Evolutionary conservation across 1,140 invertebrate genomes (phyloP).

Genomic region (Temnothorax curvispinosus): DNA sequence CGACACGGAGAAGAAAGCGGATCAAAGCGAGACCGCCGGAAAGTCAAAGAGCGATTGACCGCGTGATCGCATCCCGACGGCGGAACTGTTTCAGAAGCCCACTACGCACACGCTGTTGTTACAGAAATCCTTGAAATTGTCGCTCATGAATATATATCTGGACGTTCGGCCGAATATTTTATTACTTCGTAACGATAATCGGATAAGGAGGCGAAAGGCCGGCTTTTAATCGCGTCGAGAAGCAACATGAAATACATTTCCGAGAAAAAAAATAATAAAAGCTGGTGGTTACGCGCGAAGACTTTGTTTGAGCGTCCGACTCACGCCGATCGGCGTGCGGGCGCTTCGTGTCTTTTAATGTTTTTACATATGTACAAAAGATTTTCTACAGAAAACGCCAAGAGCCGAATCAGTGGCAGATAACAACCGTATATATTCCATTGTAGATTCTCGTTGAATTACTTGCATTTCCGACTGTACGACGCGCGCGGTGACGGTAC

Average conservation of each 20-base stretch:
- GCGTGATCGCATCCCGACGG: constrained; percentile 61
- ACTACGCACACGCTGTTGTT: constrained; percentile 78
- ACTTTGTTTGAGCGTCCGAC: constrained; percentile 74
- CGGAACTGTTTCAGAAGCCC: constrained; percentile 74
- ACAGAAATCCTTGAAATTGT: constrained; percentile 72
- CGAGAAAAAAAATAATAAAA: constrained; percentile 16
- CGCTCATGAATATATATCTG: constrained; percentile 72
- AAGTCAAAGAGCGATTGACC: constrained; percentile 84
- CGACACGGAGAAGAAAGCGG: constrained; percentile 80
- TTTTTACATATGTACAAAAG: constrained; percentile 82
- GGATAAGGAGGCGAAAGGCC: constrained; percentile 70
- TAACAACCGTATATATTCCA: constrained; percentile 66
- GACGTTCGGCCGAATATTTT: constrained; percentile 72
- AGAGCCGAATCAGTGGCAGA: constrained; percentile 51
- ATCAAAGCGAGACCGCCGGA: constrained; percentile 76
- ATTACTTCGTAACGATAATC: constrained; percentile 71
- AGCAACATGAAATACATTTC: constrained; percentile 72
- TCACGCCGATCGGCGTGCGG: constrained; percentile 55
- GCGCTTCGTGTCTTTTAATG: constrained; percentile 74
- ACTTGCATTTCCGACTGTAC: constrained; percentile 28
- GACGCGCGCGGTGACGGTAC: constrained; percentile 14
- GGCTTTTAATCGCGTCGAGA: constrained; percentile 75
- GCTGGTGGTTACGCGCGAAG: constrained; percentile 66
- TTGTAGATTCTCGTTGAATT: constrained; percentile 61
- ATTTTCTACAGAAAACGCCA: constrained; percentile 77